Conservation (phyloP, 2,113 vertebrate genomes). For the Microcebus tavaratra region DNA sequence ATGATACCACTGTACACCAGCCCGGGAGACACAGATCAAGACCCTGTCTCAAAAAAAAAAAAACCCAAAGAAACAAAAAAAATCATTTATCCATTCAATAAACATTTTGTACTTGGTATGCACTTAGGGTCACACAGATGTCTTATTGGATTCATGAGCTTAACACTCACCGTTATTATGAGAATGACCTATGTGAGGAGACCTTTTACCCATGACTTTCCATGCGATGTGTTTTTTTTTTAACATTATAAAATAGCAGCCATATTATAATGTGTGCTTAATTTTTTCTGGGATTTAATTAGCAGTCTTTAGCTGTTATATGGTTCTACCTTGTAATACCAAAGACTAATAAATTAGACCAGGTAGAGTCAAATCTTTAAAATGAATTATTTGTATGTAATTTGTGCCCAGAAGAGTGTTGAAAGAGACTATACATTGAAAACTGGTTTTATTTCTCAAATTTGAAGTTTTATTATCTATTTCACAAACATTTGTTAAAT, state of each 20-base stretch:
- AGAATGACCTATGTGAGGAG: neutral
- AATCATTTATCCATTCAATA: neutral
- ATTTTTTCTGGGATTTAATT: neutral
- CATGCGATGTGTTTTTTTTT: neutral
- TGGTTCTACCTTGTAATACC: neutral
- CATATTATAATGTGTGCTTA: neutral
- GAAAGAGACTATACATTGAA: neutral
- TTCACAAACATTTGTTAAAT: slow-evolving; percentile 11
- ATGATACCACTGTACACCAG: too few species aligned
- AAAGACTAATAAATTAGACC: neutral
- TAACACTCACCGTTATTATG: neutral
- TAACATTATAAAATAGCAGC: neutral
- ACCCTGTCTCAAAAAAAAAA: too few species aligned
- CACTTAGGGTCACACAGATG: neutral
- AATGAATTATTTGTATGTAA: neutral
- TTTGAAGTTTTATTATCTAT: neutral
- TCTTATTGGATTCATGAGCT: neutral
- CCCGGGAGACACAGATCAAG: too few species aligned
- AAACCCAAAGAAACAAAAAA: too few species aligned
- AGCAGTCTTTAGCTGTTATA: neutral
- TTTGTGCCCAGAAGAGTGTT: neutral
- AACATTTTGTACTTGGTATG: slow-evolving; percentile 27
- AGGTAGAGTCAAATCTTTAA: slow-evolving; percentile 1
- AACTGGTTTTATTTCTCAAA: slow-evolving; percentile 29
- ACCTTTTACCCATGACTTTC: neutral